Base-by-base conservation (phyloP, 1,140 invertebrate species). In the Heterodera schachtii region DNA sequence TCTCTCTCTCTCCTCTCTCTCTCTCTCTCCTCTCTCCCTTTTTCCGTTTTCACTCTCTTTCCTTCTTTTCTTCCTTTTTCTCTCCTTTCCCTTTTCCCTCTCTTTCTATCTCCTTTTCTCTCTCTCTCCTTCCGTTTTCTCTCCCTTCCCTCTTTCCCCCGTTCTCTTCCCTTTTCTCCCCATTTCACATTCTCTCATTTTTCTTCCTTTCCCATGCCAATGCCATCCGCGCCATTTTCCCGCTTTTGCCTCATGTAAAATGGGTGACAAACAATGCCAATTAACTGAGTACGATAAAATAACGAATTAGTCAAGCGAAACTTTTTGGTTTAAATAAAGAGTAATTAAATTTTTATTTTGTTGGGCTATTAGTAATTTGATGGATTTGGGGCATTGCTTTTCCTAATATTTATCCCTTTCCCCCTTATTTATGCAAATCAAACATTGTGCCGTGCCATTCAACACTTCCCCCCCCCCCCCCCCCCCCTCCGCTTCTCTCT, bases 201-300 rank as follows among this genome's bases (percentile, higher is more conserved):
- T 46, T 41, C 6, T 6, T 46, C 69, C 31, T 71, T 71, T 71
- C 4, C 41, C 9, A 41, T 71, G 41, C 44, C 21, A 71, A 71
- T 46, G 41, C 41, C 69, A 43, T 16, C 31, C 41, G 31, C 31
- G 31, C 31, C 31, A 31, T 31, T 71, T 41, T 43, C 8, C 69
- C 69, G 41, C 69, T 13, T 71, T 71, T 46, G 69, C 11, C 69
- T 43, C 21, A 64, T 11, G 13, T 7, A 3, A 46, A 71, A 71
- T 71, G 31, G 31, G 44, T 41, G 31, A 31, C 31, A 71, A 71
- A 71, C 69, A 46, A 71, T 71, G 69, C 69, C 69, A 71, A 71
- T 71, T 71, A 71, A 41, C 41, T 3, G 44, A 7, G 44, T 43
- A 71, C 69, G 69, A 46, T 71, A 11, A 41, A 41, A 71, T 71